Evolutionary conservation across 2,888 invertebrate species (phyloP).

Genomic region (Cosmopolites sordidus): DNA sequence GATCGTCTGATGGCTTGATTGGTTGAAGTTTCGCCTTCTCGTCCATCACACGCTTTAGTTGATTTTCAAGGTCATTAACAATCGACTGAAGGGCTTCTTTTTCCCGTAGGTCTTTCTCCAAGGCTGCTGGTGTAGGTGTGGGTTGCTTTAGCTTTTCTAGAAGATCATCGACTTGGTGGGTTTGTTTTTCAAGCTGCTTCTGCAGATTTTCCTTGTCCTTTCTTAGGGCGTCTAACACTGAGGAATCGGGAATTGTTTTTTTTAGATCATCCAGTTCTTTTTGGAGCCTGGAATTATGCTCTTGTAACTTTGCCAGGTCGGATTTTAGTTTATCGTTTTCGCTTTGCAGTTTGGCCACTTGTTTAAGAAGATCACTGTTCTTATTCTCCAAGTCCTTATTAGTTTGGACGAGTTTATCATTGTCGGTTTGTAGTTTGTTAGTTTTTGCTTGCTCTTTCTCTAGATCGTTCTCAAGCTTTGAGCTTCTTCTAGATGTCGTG

Average conservation of each 20-base stretch:
- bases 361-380: conserved; percentile 8
- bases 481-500: conserved; percentile 26
- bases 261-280: conserved; percentile 16
- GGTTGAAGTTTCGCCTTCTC: conserved; percentile 22
- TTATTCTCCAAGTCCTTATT: conserved; percentile 25
- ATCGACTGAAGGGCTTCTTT: conserved; percentile 36
- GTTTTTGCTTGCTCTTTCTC: conserved; percentile 24
- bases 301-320: conserved; percentile 9
- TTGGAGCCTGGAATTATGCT: conserved; percentile 12
- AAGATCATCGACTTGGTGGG: conserved; percentile 32
- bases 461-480: conserved; percentile 30
- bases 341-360: conserved; percentile 10
- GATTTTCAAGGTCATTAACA: conserved; percentile 37
- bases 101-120: conserved; percentile 35
- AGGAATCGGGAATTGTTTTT: conserved; percentile 16
- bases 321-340: conserved; percentile 27
- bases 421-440: conserved; percentile 23
- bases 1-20: conserved; percentile 25
- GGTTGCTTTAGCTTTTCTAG: conserved; percentile 33
- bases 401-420: conserved; percentile 11
- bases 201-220: conserved; percentile 35
- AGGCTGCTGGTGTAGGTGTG: conserved; percentile 16
- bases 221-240: conserved; percentile 28
- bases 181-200: conserved; percentile 33
- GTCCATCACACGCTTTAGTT: conserved; percentile 28